These are phyloP conservation scores for Sialis fuliginosa DNA, from an alignment of 2,888 invertebrate genomes.

Conservation along the genomic window DNA sequence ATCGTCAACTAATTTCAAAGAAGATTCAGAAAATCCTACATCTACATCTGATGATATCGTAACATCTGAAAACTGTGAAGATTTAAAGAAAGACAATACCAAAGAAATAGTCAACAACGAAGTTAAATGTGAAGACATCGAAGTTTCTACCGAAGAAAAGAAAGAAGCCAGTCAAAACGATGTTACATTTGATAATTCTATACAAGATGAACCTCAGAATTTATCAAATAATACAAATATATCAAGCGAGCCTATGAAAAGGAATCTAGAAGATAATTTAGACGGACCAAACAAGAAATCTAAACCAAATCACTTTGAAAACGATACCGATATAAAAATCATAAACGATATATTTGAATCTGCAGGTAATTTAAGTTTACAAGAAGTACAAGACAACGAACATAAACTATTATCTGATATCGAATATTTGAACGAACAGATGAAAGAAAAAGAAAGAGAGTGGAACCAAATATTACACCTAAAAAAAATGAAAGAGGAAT, in stretches of 20 bases:
- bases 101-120: slow-evolving; percentile 1
- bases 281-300: slow-evolving; percentile 18
- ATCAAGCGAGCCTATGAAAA: slow-evolving; percentile 6
- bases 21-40: not conserved
- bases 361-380: slow-evolving; percentile 38
- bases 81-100: slow-evolving; percentile 8
- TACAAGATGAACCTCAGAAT: not conserved
- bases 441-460: slow-evolving; percentile 67
- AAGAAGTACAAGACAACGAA: slow-evolving; percentile 41
- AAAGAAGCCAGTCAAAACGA: slow-evolving; percentile 8
- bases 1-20: not conserved
- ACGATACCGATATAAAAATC: slow-evolving; percentile 19
- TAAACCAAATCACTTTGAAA: slow-evolving; percentile 31
- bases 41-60: slow-evolving; percentile 1
- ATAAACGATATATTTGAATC: slow-evolving; percentile 41
- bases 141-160: slow-evolving; percentile 9
- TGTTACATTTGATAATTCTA: slow-evolving; percentile 3
- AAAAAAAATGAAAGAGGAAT: slow-evolving; percentile 72
- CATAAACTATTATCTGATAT: slow-evolving; percentile 48
- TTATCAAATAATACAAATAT: slow-evolving; percentile 5
- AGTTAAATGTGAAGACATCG: slow-evolving; percentile 6
- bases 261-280: slow-evolving; percentile 13
- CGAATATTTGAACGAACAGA: slow-evolving; percentile 51
- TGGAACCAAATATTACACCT: slow-evolving; percentile 71
- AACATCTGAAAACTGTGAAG: slow-evolving; percentile 7